Evolutionary conservation across 1,140 invertebrate species (phyloP), one percentile per base, ranked within the genome.

Genomic region (Leptinotarsa lineolata): DNA sequence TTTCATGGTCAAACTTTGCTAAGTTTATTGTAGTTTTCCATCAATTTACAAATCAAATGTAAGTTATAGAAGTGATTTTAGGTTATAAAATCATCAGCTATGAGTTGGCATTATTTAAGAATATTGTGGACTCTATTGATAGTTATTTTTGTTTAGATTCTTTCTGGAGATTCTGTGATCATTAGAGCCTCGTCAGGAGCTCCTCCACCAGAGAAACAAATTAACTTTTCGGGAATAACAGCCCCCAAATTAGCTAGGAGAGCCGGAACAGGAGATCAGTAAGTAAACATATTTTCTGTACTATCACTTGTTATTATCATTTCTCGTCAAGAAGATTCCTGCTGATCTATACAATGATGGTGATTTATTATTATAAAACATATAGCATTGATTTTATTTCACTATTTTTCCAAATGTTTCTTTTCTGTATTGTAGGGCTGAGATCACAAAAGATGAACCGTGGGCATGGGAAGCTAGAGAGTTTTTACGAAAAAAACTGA

Each of bases 391-490:
- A 11, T 73, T 74, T 11, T 18, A 64, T 59, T 74, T 13, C n/a
- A n/a, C 11, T 70, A 46, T 72, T 44, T 16, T 24, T 69, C 24
- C 46, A 13, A 20, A 22, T 24, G 15, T 21, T 21, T 21, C 18
- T 48, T 48, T 68, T 13, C 20, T 46, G 68, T 69, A 22, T 71
- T 78, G 65, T 68, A 79, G 80, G 68, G 77, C 74, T 20, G 89
- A 91, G 73, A 92, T 91, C 82, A 92, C 91, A 66, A 92, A 92
- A 84, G 96, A 97, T 87, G 95, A 97, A 85, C 94, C 97, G 8
- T 99, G 90, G 87, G 96, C 96, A 2, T 99, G 96, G 95, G 96
- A 99, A 85, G 94, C 97, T 1, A 89, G 97, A 73, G 97, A 99
- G 87, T 98, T 92, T 84, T 85, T 99, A 39, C 88, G 97, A 30